Base-by-base conservation (phyloP, 2,888 invertebrate genomes). In the Napeogenes inachia region DNA sequence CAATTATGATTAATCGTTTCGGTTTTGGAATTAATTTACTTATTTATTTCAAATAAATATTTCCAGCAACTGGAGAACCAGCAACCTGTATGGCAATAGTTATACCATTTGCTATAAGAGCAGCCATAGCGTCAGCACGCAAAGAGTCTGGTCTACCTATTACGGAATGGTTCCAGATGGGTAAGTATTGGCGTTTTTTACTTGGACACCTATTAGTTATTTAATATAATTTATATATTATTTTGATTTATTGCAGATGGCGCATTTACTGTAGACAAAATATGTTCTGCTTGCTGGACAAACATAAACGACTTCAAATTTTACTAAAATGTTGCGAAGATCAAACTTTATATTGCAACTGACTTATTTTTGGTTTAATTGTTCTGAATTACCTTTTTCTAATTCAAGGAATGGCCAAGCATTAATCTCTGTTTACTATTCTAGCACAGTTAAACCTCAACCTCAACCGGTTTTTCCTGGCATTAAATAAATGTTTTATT, bases 111-210 rank as follows among this genome's bases (percentile, higher is more conserved):
- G 94, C 94, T 2, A 79, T 94, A 45, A 89, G 94, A 56, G 85
- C 92, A 69, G 94, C 94, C 0, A 78, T 95, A 8, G 85, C 91
- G 62, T 89, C 93, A 4, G 93, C 93, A 0, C 85, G 94, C 70
- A 74, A 73, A 30, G 93, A 94, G 55, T 86, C 91, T n/a, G 93
- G 93, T 47, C 77, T 86, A 53, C 83, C 81, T 0, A 80, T 82
- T 8, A 82, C 79, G 0, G 74, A 82, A 21, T 94, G 93, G 93
- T 93, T 91, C 73, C 79, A 81, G 61, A 83, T 94, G 63, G 91
- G 94, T 94, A 80, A 82, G 84, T 21, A 1, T 21, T 21, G 21
- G 21, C 21, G 1, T 21, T 21, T n/a, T 21, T 21, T 21, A 21
- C 21, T 21, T 21, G 21, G 21, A 21, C 21, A 21, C 21, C 21